Percentiles rank a stretch among this genome's conserved stretches.
These are phyloP conservation scores for Papilio demoleus DNA, from an alignment of 2,888 invertebrate species.

Conservation along the genomic window DNA sequence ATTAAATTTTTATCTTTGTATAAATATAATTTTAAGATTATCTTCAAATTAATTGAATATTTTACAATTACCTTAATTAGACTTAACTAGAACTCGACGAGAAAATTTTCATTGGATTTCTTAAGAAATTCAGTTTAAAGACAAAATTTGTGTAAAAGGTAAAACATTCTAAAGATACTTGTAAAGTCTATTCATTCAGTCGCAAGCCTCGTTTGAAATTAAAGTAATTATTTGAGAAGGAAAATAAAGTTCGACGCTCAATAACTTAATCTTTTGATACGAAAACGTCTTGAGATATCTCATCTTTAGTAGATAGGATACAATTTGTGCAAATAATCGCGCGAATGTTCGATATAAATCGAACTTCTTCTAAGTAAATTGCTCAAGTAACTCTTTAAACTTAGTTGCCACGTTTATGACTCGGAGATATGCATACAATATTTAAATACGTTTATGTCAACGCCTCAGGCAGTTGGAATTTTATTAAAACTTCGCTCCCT, in stretches of 20 bases:
- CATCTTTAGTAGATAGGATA: slow-evolving; percentile 46
- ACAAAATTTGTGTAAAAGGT: slow-evolving; percentile 15
- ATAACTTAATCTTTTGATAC: slow-evolving; percentile 32
- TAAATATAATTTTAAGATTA: neutral
- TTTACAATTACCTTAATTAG: slow-evolving; percentile 12
- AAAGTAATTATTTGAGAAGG: slow-evolving; percentile 9
- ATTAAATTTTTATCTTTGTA: neutral
- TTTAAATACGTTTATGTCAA: slow-evolving; percentile 68
- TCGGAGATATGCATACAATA: slow-evolving; percentile 67
- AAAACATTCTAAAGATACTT: slow-evolving; percentile 1
- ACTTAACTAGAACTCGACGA: neutral
- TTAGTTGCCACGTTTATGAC: slow-evolving; percentile 64
- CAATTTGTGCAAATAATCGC: slow-evolving; percentile 53
- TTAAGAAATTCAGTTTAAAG: slow-evolving; percentile 10
- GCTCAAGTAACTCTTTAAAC: slow-evolving; percentile 59
- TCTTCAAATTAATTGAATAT: neutral
- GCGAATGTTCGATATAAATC: slow-evolving; percentile 58
- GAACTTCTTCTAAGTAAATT: slow-evolving; percentile 61
- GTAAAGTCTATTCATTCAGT: slow-evolving; percentile 7
- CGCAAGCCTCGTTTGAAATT: neutral
- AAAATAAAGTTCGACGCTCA: slow-evolving; percentile 15
- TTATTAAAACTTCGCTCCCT: slow-evolving; percentile 82
- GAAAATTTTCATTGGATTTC: slow-evolving; percentile 5
- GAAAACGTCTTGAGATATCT: slow-evolving; percentile 35
- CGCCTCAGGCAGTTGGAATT: slow-evolving; percentile 76